phyloP scores from a whole-genome alignment of 2,888 invertebrate genomes.

The Caenorhabditis uteleia region DNA sequence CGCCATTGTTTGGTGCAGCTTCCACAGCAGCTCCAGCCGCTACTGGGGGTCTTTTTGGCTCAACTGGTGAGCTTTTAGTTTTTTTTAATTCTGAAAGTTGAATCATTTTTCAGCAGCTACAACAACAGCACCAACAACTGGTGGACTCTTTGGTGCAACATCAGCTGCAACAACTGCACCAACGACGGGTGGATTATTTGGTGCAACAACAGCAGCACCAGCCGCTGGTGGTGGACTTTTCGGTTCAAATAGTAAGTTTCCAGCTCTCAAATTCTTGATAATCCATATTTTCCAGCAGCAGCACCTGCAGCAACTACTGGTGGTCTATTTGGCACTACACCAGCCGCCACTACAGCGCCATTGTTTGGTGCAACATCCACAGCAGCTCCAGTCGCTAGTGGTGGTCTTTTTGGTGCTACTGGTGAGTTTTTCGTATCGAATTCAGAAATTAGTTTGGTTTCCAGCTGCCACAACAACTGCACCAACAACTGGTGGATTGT shows the following conservation, averaged over 20 bases:
- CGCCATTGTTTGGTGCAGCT: conserved; percentile 18
- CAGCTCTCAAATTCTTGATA: conserved; percentile 2
- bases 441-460: too few species aligned
- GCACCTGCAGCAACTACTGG: conserved; percentile 4
- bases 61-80: too few species aligned
- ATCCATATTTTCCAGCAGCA: background rate
- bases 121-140: background rate
- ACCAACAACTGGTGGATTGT: conserved; percentile 5
- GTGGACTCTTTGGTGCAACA: background rate
- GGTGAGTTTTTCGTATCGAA: too few species aligned
- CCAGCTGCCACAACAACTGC: background rate
- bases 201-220: background rate
- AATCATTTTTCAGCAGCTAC: conserved; percentile 10
- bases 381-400: background rate
- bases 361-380: conserved; percentile 19
- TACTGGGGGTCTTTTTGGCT: too few species aligned
- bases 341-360: conserved; percentile 12
- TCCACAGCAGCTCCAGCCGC: conserved; percentile 10
- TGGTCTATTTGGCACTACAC: conserved; percentile 11
- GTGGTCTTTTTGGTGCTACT: background rate
- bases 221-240: too few species aligned
- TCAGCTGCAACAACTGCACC: background rate
- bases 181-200: conserved; percentile 2
- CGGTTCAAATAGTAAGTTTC: too few species aligned
- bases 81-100: too few species aligned